A percentile compares a stretch with the other conserved stretches of the same genome.
Evolutionary conservation across 2,797 vertebrate species (phyloP).

Genomic region (Phrynocephalus forsythii): DNA sequence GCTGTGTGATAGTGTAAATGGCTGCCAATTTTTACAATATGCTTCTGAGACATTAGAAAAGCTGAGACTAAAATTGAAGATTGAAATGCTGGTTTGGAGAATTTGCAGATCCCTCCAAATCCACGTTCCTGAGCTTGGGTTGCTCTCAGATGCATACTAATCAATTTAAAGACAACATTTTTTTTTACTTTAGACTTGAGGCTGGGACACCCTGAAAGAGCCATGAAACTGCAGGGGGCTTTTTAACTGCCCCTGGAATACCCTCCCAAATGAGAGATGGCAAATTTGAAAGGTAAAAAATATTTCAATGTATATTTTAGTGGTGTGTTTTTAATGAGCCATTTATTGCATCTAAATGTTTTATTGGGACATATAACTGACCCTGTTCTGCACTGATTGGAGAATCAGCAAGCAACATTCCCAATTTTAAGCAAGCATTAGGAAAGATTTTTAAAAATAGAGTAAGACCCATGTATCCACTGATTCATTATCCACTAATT

Average conservation of each 20-base stretch:
- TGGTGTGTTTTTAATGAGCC: too few relatives aligned
- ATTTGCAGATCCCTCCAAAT: conserved; percentile 30
- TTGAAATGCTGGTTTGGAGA: conserved; percentile 30
- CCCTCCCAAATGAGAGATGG: too few relatives aligned
- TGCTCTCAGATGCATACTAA: background rate
- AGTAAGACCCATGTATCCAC: too few relatives aligned
- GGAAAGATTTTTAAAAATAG: background rate
- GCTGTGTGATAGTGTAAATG: background rate
- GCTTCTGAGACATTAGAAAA: conserved; percentile 18
- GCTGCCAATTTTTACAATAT: background rate
- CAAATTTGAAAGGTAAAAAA: background rate
- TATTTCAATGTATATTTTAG: too few relatives aligned
- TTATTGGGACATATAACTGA: background rate
- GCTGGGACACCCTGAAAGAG: too few relatives aligned
- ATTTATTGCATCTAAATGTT: too few relatives aligned
- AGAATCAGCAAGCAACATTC: background rate
- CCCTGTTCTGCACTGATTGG: background rate
- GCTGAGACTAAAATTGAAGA: background rate
- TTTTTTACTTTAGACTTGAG: background rate
- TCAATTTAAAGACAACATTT: background rate
- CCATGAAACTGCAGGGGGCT: too few relatives aligned
- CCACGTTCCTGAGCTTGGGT: background rate
- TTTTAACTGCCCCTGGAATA: too few relatives aligned
- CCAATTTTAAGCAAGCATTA: too few relatives aligned
- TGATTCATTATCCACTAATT: too few relatives aligned